A percentile compares a stretch with the other conserved stretches of the same genome.
Evolutionary conservation across 2,888 invertebrate genomes (phyloP).

Genomic region (Mesopsocus fuscifrons): DNA sequence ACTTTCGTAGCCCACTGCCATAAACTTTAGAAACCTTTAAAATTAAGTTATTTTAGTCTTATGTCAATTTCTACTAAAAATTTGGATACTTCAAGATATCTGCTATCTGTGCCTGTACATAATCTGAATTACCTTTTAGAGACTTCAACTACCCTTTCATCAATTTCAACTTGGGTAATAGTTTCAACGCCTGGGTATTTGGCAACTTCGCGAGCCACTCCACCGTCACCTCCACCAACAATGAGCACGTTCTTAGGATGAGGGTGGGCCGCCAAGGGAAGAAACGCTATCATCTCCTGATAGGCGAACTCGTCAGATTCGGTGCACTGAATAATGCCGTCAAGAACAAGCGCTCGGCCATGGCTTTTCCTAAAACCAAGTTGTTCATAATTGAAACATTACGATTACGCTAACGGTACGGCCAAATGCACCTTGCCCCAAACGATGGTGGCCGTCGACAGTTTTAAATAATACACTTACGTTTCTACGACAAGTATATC

Average conservation of each 20-base stretch:
- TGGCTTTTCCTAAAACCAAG: constrained; percentile 39
- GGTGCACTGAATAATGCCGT: constrained; percentile 94
- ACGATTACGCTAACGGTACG: not conserved
- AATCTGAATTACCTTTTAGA: constrained; percentile 58
- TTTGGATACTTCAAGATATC: too few relatives aligned
- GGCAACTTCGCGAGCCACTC: constrained; percentile 84
- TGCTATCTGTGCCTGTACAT: too few relatives aligned
- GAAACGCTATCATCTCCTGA: constrained; percentile 94
- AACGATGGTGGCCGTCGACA: not conserved
- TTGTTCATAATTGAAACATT: not conserved
- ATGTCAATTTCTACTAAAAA: too few relatives aligned
- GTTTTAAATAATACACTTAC: constrained; percentile 27
- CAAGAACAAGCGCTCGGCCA: constrained; percentile 74
- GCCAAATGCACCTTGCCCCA: not conserved
- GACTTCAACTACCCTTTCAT: constrained; percentile 73
- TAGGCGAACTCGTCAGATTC: constrained; percentile 93
- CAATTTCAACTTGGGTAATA: constrained; percentile 87
- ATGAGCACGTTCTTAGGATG: constrained; percentile 78
- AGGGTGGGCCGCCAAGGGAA: constrained; percentile 81
- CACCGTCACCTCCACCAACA: constrained; percentile 97
- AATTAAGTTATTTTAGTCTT: too few relatives aligned
- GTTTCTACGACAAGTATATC: constrained; percentile 69
- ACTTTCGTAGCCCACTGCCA: constrained; percentile 72
- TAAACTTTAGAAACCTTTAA: constrained; percentile 63
- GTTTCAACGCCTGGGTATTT: constrained; percentile 79